phyloP scores from a whole-genome alignment of 1,140 invertebrate species.

The Tribolium castaneum region DNA sequence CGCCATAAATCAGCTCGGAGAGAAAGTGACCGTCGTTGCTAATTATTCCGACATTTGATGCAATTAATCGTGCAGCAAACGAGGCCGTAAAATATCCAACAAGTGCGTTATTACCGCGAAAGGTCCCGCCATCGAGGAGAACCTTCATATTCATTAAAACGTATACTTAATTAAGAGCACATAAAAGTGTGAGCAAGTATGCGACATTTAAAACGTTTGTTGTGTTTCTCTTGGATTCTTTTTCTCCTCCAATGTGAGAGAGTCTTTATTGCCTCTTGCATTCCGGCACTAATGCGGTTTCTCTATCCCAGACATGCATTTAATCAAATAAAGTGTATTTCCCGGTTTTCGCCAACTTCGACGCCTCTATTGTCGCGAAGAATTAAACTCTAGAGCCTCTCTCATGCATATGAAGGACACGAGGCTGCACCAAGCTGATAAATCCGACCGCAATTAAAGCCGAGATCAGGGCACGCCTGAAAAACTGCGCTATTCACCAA shows the following conservation, averaged over 20 bases:
- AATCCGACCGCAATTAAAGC: conserved; percentile 38
- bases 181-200: conserved; percentile 34
- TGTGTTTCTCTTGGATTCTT: conserved; percentile 39
- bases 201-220: conserved; percentile 48
- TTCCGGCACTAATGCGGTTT: conserved; percentile 36
- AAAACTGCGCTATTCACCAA: not conserved
- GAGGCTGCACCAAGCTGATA: conserved; percentile 36
- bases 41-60: conserved; percentile 26
- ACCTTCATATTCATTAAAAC: conserved; percentile 19
- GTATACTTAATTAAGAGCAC: conserved; percentile 27
- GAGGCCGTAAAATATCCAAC: conserved; percentile 18
- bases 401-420: conserved; percentile 37
- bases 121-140: not conserved
- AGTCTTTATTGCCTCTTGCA: conserved; percentile 14
- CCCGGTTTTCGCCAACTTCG: conserved; percentile 39
- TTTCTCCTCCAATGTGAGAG: not conserved
- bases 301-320: conserved; percentile 39
- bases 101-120: conserved; percentile 19
- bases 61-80: conserved; percentile 22
- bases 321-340: conserved; percentile 51
- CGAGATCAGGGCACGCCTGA: conserved; percentile 19
- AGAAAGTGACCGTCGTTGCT: conserved; percentile 2
- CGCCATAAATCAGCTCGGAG: not conserved
- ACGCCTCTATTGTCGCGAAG: conserved; percentile 30
- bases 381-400: conserved; percentile 7